A percentile compares a stretch with the other conserved stretches of the same genome.
These are phyloP conservation scores for Lepidothrix coronata DNA, from an alignment of 2,113 vertebrate genomes.

Conservation along the genomic window DNA sequence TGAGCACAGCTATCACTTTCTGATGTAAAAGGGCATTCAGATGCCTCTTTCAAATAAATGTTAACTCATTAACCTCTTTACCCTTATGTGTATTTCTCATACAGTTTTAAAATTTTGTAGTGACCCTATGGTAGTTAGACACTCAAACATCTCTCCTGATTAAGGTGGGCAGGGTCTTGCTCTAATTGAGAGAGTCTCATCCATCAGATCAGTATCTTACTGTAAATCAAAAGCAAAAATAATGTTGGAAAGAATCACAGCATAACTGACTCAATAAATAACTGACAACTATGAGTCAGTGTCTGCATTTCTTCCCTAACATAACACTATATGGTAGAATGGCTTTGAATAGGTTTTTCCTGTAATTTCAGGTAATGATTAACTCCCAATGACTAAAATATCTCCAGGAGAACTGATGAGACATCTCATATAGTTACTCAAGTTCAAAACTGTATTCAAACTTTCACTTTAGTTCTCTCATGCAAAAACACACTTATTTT, in stretches of 20 bases:
- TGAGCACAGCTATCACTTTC: background rate
- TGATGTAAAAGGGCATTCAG: background rate
- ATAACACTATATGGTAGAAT: slow-evolving; percentile 1
- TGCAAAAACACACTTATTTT: background rate
- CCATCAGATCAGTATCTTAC: background rate
- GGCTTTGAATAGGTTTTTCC: slow-evolving; percentile 4
- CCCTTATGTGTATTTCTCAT: background rate
- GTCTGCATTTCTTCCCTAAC: slow-evolving; percentile 62
- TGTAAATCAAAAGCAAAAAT: background rate
- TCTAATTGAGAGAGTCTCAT: background rate
- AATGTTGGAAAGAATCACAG: background rate
- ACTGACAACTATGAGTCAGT: slow-evolving; percentile 67
- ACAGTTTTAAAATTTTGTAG: background rate
- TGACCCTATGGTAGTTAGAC: background rate
- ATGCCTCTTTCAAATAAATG: background rate
- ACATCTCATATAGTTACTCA: background rate
- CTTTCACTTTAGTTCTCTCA: background rate
- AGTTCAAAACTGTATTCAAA: background rate
- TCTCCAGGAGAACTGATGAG: slow-evolving; percentile 23
- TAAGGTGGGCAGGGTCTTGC: background rate
- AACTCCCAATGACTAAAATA: slow-evolving; percentile 65
- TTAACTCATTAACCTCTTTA: background rate
- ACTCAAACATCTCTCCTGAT: background rate
- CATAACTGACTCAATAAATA: slow-evolving; percentile 4
- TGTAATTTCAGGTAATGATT: slow-evolving; percentile 64